These are phyloP conservation scores for Botia kubotai DNA, from an alignment of 2,797 vertebrate genomes.

Conservation along the genomic window DNA sequence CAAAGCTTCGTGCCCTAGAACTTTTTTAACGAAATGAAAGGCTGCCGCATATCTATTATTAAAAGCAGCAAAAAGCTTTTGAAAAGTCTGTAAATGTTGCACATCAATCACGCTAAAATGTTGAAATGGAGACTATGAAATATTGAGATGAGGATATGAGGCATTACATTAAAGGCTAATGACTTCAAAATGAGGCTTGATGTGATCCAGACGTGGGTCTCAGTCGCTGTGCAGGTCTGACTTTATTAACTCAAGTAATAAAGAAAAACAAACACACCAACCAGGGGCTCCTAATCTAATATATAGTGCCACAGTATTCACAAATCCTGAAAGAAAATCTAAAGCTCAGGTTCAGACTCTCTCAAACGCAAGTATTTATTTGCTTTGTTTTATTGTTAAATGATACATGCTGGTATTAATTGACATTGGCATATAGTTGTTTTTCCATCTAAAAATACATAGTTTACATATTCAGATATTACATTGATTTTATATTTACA, in stretches of 20 bases:
- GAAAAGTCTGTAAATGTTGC: conserved; percentile 34
- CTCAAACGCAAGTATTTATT: too few relatives aligned
- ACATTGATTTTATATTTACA: too few relatives aligned
- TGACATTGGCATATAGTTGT: too few relatives aligned
- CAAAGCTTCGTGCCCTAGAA: conserved; percentile 9
- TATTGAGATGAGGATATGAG: conserved; percentile 25
- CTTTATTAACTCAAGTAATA: not conserved
- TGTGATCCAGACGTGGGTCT: not conserved
- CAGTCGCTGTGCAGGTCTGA: not conserved
- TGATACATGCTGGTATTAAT: too few relatives aligned
- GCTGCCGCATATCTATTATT: conserved; percentile 35
- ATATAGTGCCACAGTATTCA: not conserved
- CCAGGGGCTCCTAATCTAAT: not conserved
- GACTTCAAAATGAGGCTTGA: conserved; percentile 26
- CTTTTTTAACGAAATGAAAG: conserved; percentile 32
- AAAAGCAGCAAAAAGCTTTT: conserved; percentile 42
- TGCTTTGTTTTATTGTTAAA: too few relatives aligned
- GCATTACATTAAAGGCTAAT: conserved; percentile 46
- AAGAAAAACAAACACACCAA: conserved; percentile 2
- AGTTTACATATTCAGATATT: too few relatives aligned
- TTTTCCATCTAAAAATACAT: too few relatives aligned
- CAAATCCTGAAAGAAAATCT: not conserved
- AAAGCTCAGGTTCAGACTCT: too few relatives aligned
- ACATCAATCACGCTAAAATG: conserved; percentile 38
- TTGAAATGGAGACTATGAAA: conserved; percentile 48